These are phyloP conservation scores for Apamea anceps DNA, from an alignment of 2,888 invertebrate genomes.

Conservation along the genomic window DNA sequence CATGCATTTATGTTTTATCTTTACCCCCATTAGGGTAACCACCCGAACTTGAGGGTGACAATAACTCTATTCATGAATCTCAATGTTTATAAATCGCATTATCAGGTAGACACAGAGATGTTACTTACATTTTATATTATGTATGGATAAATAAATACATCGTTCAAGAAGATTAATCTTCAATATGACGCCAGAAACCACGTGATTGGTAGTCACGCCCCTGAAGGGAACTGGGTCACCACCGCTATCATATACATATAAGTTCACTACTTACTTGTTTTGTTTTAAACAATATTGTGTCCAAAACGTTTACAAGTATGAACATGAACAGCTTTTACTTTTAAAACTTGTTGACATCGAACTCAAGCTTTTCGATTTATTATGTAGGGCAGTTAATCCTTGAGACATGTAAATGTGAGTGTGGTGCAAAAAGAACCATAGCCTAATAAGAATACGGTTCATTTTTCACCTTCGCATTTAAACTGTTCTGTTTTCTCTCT, in stretches of 20 bases:
- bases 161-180: not conserved
- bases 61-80: not conserved
- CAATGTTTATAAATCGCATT: not conserved
- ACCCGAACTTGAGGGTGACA: not conserved
- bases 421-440: not conserved
- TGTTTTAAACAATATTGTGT: constrained; percentile 38
- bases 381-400: constrained; percentile 4
- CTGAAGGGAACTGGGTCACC: constrained; percentile 54
- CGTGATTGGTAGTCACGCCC: constrained; percentile 23
- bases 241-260: constrained; percentile 18
- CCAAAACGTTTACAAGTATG: constrained; percentile 16
- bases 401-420: not conserved
- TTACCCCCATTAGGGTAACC: not conserved
- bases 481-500: not conserved
- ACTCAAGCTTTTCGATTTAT: not conserved
- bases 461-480: not conserved
- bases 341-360: constrained; percentile 5
- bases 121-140: not conserved
- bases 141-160: not conserved
- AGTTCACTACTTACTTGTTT: constrained; percentile 12
- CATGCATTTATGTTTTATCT: not conserved
- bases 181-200: not conserved
- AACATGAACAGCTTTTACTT: constrained; percentile 40
- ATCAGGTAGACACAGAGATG: not conserved
- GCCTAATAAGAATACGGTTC: not conserved